Base-by-base conservation (phyloP, 1,140 invertebrate genomes). In the Oncopeltus fasciatus region DNA sequence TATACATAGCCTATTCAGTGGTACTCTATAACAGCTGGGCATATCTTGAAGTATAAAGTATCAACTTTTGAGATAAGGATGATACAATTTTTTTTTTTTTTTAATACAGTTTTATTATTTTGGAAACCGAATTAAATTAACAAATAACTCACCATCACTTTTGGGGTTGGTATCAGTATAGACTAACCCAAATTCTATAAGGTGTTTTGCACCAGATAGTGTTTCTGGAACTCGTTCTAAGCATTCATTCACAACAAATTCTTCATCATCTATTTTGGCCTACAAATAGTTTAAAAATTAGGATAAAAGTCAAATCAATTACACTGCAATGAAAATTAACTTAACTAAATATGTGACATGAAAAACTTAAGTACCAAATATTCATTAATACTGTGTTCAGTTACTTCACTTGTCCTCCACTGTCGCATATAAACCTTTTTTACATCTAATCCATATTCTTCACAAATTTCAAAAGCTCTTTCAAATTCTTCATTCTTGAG, bases 381-480 rank as follows among this genome's bases (percentile, higher is more conserved):
- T 14, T 53, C 20, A 4, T 53, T 18, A 4, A 53, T 53, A 8
- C 20, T 24, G 2, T 24, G 12, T 26, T 53, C 49, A 53, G 2
- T 26, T 16, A 53, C 49, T 14, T 53, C 49, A 53, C 49, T 27
- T 9, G 49, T 53, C 24, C 49, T 53, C 49, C 49, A 53, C 12
- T 53, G 49, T 14, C 49, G 21, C 14, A 24, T 18, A 26, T 53
- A 53, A 53, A 53, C 49, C 24, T 53, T 53, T 24, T 24, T 53
- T 27, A 53, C 24, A 26, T 53, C 49, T 2, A 53, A 26, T 24
- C 49, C 49, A 53, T 53, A 53, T 14, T 53, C 49, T 24, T 53
- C 49, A 53, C 49, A 53, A 24, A 53, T 53, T 53, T 53, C 49
- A 26, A 24, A 53, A 9, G 49, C 49, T 53, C 12, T 53, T 53